Percentiles rank a stretch among this genome's conserved stretches.
Evolutionary conservation across 2,888 invertebrate species (phyloP).

Genomic region (Drosophila crucigera): DNA sequence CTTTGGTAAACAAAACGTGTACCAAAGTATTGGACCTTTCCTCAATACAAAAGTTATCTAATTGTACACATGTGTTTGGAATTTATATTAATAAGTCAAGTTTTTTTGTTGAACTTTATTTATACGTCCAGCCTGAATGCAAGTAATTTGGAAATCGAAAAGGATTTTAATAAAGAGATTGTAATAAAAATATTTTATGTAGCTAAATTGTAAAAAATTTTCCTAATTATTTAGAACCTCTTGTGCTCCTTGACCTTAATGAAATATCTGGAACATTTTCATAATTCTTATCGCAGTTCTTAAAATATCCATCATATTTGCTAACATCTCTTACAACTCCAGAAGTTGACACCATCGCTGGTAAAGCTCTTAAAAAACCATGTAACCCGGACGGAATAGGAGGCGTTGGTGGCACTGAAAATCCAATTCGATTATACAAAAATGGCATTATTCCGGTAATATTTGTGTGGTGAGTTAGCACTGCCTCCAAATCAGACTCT

Average conservation of each 20-base stretch:
- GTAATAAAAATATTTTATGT: constrained; percentile 12
- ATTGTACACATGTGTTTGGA: background rate
- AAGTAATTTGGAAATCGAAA: constrained; percentile 54
- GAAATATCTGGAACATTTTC: constrained; percentile 55
- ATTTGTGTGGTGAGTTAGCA: constrained; percentile 84
- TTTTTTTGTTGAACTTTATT: constrained; percentile 35
- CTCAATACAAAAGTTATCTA: background rate
- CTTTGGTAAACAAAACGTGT: background rate
- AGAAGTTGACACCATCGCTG: constrained; percentile 81
- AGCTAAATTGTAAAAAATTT: constrained; percentile 8
- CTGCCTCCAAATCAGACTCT: constrained; percentile 84
- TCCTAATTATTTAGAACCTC: constrained; percentile 42
- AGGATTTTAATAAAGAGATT: constrained; percentile 13
- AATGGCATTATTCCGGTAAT: constrained; percentile 84
- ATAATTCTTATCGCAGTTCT: constrained; percentile 61
- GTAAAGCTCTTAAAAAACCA: constrained; percentile 85
- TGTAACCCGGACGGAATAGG: constrained; percentile 85
- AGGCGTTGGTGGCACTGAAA: constrained; percentile 82
- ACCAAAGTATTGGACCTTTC: background rate
- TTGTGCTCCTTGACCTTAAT: constrained; percentile 44
- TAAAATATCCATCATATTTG: constrained; percentile 77
- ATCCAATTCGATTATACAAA: constrained; percentile 83
- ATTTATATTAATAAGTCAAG: background rate
- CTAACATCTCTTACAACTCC: constrained; percentile 76
- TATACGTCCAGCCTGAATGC: constrained; percentile 34